Evolutionary conservation across 2,888 invertebrate genomes (phyloP).

Genomic region (Leptothorax acervorum): DNA sequence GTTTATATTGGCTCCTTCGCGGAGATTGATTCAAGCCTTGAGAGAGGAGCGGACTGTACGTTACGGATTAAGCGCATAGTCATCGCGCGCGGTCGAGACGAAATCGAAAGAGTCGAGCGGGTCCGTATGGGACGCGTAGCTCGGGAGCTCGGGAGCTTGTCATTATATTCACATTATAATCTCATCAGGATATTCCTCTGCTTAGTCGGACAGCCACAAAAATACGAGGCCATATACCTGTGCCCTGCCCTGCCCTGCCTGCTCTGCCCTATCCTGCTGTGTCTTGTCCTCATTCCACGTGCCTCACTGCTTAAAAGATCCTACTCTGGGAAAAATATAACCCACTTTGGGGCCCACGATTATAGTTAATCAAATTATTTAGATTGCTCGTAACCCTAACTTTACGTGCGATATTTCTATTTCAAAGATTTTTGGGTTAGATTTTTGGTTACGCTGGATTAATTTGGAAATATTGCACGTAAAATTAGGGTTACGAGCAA

Average conservation of each 20-base stretch:
- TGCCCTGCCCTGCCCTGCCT: constrained; percentile 2
- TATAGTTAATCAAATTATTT: no score
- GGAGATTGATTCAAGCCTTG: constrained; percentile 57
- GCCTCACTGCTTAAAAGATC: background rate
- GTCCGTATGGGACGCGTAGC: constrained; percentile 78
- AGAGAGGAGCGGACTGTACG: constrained; percentile 55
- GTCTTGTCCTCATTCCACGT: background rate
- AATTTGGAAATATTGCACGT: no score
- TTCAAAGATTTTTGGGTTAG: no score
- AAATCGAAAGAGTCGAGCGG: constrained; percentile 55
- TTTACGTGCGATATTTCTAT: no score
- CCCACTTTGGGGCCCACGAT: no score
- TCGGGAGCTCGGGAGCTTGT: constrained; percentile 82
- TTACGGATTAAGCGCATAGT: constrained; percentile 62
- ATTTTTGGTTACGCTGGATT: no score
- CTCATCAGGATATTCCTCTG: constrained; percentile 82
- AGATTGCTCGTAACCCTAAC: no score
- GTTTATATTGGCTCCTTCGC: constrained; percentile 29
- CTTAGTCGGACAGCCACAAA: constrained; percentile 79
- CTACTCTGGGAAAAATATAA: no score
- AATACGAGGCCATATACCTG: constrained; percentile 70
- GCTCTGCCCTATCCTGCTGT: background rate
- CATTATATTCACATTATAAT: constrained; percentile 85
- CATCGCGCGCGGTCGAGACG: constrained; percentile 58
- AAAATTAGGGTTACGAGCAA: no score